Conservation (phyloP, 2,113 vertebrate species). For the Toxotes jaculatrix region DNA sequence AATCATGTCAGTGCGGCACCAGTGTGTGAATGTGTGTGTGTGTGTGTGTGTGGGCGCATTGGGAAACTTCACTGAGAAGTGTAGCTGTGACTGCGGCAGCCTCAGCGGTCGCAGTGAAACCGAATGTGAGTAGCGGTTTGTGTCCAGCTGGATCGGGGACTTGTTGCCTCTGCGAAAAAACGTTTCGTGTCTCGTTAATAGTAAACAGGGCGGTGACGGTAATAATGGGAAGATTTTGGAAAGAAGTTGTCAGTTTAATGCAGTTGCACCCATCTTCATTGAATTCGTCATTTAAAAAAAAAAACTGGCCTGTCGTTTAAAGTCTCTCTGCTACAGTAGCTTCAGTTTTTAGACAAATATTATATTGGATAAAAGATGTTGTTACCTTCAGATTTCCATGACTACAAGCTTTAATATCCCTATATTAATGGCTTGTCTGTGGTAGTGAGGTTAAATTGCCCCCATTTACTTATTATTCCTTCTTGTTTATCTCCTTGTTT, state of each 20-base stretch:
- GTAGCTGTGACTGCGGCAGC: conserved; percentile 48
- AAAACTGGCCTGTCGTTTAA: not conserved
- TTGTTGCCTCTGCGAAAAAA: conserved; percentile 64
- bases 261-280: not conserved
- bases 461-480: not conserved
- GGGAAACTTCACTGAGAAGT: conserved; percentile 48
- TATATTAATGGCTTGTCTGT: not conserved
- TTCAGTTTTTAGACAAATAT: not conserved
- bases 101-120: conserved; percentile 16
- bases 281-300: too few relatives aligned
- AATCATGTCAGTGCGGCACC: not conserved
- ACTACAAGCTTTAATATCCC: not conserved
- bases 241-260: not conserved
- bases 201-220: not conserved
- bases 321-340: not conserved
- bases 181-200: not conserved
- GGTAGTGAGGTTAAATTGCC: not conserved
- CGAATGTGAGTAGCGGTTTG: conserved; percentile 18
- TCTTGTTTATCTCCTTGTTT: not conserved
- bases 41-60: not conserved
- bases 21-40: not conserved
- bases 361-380: not conserved
- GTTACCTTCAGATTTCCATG: not conserved
- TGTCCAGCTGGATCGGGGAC: conserved; percentile 35
- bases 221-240: too few relatives aligned